Base-by-base conservation (phyloP, 2,888 invertebrate species). In the Prenolepis imparis region DNA sequence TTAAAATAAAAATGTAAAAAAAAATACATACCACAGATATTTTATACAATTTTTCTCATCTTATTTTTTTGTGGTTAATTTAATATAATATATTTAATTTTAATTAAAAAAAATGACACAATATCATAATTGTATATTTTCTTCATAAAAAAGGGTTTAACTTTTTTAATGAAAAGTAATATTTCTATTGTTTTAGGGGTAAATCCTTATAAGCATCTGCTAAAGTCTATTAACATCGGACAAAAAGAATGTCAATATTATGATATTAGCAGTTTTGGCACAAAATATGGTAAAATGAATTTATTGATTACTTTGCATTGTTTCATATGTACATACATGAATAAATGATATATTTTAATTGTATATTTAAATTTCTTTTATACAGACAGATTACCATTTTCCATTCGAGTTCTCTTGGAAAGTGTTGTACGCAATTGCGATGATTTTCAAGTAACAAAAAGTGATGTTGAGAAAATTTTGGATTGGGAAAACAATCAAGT, bases 381-480 rank as follows among this genome's bases (percentile, higher is more conserved):
- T 90, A 44, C 83, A 98, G 98, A 96, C 87, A 96, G 96, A 87
- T 96, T 99, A 12, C 99, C 99, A 0, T 99, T 96, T 95, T 98
- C 98, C 9, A 97, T 99, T 90, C 96, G 99, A 87, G 97, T 99
- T 0, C 96, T 99, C 0, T 95, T 99, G 93, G 99, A 99, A 95
- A 98, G 99, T 0, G 99, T 99, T 44, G 97, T 99, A 1, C 96
- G 99, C 78, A 99, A 99, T 95, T 99, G 99, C 95, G 99, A 99
- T 95, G 97, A 98, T 92, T 99, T 99, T 94, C 98, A 98, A 94
- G 97, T 99, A 12, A 95, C 96, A 80, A 96, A 97, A 94, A 95
- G 96, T 87, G 99, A 99, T 95, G 99, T 99, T 0, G 95, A 97
- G 88, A 98, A 97, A 87, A 98, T 99, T 61, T 96, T 99, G 78